These are phyloP conservation scores for Nomada flava DNA, from an alignment of 2,888 invertebrate genomes.

Conservation along the genomic window DNA sequence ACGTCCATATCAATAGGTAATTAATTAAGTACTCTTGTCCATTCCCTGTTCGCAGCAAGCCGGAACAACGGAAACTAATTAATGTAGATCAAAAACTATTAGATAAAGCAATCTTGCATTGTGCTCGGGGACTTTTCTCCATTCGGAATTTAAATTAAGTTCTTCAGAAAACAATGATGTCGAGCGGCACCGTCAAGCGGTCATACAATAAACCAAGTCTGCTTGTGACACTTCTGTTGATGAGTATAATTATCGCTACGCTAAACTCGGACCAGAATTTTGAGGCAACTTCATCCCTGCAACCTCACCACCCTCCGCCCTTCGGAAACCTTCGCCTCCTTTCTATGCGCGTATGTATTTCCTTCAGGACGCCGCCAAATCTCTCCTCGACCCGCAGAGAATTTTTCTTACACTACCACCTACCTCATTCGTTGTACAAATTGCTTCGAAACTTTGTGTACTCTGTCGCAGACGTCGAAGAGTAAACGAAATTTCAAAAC, in stretches of 20 bases:
- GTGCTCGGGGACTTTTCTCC: conserved; percentile 14
- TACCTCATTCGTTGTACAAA: neutral
- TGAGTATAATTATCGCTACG: conserved; percentile 67
- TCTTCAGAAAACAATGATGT: conserved; percentile 65
- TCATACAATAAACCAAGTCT: conserved; percentile 58
- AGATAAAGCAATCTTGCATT: conserved; percentile 25
- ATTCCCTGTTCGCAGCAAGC: neutral
- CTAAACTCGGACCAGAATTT: conserved; percentile 50
- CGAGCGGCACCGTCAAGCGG: conserved; percentile 49
- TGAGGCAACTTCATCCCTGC: conserved; percentile 19
- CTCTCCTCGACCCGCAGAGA: neutral
- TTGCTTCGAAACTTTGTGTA: neutral
- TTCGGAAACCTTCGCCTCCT: neutral
- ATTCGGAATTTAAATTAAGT: conserved; percentile 63
- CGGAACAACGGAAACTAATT: conserved; percentile 33
- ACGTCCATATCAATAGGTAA: neutral
- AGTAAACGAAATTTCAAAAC: neutral
- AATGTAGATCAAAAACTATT: conserved; percentile 46
- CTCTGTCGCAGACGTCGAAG: neutral
- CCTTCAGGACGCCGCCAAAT: neutral
- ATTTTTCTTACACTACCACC: conserved; percentile 19
- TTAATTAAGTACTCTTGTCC: conserved; percentile 32
- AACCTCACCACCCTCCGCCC: neutral
- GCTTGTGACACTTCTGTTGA: conserved; percentile 68
- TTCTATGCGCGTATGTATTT: neutral